A percentile compares a stretch with the other conserved stretches of the same genome.
phyloP scores from a whole-genome alignment of 2,113 vertebrate genomes.

The Nannobrachium achirus region DNA sequence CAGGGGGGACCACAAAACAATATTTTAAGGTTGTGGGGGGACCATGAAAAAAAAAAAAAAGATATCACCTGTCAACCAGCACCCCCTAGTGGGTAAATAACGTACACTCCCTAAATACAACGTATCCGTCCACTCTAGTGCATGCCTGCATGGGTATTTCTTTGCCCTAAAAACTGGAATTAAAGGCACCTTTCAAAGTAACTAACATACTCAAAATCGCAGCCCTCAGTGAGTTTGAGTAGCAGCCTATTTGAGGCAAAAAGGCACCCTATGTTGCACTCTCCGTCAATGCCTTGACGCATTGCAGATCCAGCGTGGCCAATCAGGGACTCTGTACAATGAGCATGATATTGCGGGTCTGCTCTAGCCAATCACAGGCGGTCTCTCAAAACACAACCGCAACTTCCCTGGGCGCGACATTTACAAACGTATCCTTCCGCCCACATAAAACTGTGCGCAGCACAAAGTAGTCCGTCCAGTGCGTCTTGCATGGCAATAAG shows the following conservation, averaged over 20 bases:
- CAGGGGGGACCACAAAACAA: no score
- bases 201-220: no score
- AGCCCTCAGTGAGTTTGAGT: no score
- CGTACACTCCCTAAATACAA: no score
- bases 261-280: no score
- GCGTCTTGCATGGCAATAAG: neutral
- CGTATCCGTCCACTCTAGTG: slow-evolving; percentile 12
- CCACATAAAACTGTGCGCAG: slow-evolving; percentile 66
- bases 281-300: slow-evolving; percentile 83
- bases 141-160: neutral
- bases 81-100: no score
- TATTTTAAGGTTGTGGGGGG: no score
- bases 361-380: slow-evolving; percentile 78
- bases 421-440: slow-evolving; percentile 82
- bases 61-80: no score
- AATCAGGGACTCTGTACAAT: slow-evolving; percentile 81
- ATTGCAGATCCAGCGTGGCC: slow-evolving; percentile 90
- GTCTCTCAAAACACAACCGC: slow-evolving; percentile 65
- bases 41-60: no score
- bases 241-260: no score
- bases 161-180: no score
- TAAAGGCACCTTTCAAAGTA: no score
- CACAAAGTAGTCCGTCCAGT: slow-evolving; percentile 64
- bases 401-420: slow-evolving; percentile 47
- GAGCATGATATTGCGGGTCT: slow-evolving; percentile 85